Base-by-base conservation (phyloP, 2,888 invertebrate species). In the Macrostomum cliftonense region DNA sequence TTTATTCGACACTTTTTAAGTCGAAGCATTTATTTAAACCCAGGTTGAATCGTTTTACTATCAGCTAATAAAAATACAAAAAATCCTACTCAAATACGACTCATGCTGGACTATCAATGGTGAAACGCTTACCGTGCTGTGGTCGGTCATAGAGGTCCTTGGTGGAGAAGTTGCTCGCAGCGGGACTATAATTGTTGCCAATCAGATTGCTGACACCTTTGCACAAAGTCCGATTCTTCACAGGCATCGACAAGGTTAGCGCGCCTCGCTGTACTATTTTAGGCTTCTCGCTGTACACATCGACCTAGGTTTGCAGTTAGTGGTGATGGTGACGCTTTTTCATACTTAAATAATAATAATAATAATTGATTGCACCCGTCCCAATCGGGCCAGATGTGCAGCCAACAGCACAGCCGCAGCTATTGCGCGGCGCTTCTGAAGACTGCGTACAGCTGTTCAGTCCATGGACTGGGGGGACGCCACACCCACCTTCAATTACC, bases 151-250 rank as follows among this genome's bases (percentile, higher is more conserved):
- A 65, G 39, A 67, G 63, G 49, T 56, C 54, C 5, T 65, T 60
- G 12, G 64, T 59, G 36, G 63, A 64, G n/a, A 68, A 59, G 46
- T 61, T 52, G 13, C 61, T 49, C 2, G 65, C 65, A 11, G 58
- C 39, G 1, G 65, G 67, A 47, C 65, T 67, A 59, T 67, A 68
- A 57, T 67, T 67, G 55, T 67, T 68, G 19, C 58, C 68, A 44
- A 68, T 68, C 12, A 65, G 61, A 51, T 68, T 67, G 47, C 66
- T 66, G 36, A 63, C 63, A 47, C 61, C 55, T 7, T 61, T 58
- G 55, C 61, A 61, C 48, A 59, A 55, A 49, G 60, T 62, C 54
- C 61, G 59, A 52, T 67, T 65, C 51, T 67, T 67, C 46, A 60
- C 55, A 19, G 67, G 68, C 12, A 64, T 62, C 36, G 68, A 64